A percentile compares a stretch with the other conserved stretches of the same genome.
Evolutionary conservation across 1,140 invertebrate genomes (phyloP).

Genomic region (Rhopalosiphum maidis): DNA sequence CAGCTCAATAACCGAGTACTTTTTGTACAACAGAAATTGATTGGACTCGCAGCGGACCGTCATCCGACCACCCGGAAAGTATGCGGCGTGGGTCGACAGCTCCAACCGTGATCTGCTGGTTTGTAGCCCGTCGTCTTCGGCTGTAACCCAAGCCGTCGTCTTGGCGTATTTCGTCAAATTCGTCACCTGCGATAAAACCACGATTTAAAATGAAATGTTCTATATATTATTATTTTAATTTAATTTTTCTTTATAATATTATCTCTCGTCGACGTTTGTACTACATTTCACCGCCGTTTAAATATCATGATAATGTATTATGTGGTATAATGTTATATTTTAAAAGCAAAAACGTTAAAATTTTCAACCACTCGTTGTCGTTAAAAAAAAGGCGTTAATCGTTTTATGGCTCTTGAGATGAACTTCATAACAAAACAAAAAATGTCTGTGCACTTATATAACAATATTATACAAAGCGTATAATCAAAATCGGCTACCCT

Average conservation of each 20-base stretch:
- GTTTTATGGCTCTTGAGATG: neutral
- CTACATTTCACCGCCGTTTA: neutral
- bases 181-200: neutral
- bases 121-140: constrained; percentile 58
- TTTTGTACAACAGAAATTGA: constrained; percentile 64
- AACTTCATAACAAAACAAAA: neutral
- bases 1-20: constrained; percentile 62
- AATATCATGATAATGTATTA: neutral
- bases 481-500: neutral
- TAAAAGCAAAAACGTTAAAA: neutral
- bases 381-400: neutral
- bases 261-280: neutral
- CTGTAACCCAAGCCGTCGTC: constrained; percentile 20
- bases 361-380: neutral
- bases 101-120: constrained; percentile 62
- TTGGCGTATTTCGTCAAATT: constrained; percentile 35
- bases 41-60: constrained; percentile 64
- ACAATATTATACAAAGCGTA: neutral
- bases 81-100: constrained; percentile 62
- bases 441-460: neutral
- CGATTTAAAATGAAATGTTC: neutral
- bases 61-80: constrained; percentile 63
- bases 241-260: neutral
- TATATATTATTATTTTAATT: neutral
- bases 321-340: neutral